Percentiles rank a stretch among this genome's conserved stretches.
Evolutionary conservation across 2,797 vertebrate species (phyloP).

Genomic region (Pangasius macronema): DNA sequence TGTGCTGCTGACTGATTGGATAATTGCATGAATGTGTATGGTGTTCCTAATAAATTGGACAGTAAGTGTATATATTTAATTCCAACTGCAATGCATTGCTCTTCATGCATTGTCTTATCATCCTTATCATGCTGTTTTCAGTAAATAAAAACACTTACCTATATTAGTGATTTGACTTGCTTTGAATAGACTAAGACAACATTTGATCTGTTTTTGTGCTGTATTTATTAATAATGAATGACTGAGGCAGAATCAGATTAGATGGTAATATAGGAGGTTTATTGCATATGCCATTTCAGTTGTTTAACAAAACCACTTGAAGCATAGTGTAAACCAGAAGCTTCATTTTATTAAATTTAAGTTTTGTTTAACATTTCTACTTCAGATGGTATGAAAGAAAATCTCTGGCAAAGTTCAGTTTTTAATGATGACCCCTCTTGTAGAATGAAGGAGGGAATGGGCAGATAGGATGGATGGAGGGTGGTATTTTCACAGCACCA

Average conservation of each 20-base stretch:
- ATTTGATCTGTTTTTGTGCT: background rate
- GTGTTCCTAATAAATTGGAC: background rate
- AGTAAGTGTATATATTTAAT: background rate
- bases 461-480: slow-evolving; percentile 58
- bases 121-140: background rate
- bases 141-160: background rate
- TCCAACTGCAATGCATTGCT: background rate
- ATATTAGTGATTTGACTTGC: background rate
- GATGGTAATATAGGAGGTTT: background rate
- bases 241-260: background rate
- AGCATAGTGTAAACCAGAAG: background rate
- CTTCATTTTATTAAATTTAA: background rate
- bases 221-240: background rate
- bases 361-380: background rate
- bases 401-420: background rate
- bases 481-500: slow-evolving; percentile 56
- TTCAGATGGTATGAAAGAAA: background rate
- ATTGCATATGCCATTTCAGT: background rate
- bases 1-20: background rate
- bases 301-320: background rate
- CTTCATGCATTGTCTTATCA: background rate
- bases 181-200: background rate
- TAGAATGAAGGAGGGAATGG: slow-evolving; percentile 47
- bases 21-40: background rate
- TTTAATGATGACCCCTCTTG: background rate